Evolutionary conservation across 2,888 invertebrate genomes (phyloP).

Genomic region (Drosophila maculinotata): DNA sequence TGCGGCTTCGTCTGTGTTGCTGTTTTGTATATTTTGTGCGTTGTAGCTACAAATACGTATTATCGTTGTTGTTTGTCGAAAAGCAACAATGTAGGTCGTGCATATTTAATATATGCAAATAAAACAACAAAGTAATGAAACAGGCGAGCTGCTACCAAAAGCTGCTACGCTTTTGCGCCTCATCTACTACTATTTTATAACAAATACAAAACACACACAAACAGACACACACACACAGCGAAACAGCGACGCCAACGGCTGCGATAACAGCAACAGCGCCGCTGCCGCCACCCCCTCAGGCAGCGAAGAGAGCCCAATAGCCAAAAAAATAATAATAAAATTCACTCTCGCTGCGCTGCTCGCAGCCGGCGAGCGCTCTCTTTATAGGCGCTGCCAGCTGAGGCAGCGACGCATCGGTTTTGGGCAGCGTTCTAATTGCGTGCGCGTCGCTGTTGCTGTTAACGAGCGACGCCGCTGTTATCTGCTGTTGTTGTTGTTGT

Average conservation of each 20-base stretch:
- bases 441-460: conserved; percentile 61
- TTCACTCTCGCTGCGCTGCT: conserved; percentile 71
- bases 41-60: conserved; percentile 54
- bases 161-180: conserved; percentile 37
- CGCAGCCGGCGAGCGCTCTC: conserved; percentile 35
- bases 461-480: conserved; percentile 50
- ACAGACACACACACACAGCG: neutral
- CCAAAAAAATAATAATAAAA: conserved; percentile 37
- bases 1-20: conserved; percentile 48
- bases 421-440: conserved; percentile 69
- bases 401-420: conserved; percentile 7
- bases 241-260: conserved; percentile 42
- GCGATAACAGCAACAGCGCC: conserved; percentile 59
- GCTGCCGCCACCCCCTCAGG: conserved; percentile 58
- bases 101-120: conserved; percentile 79
- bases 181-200: conserved; percentile 61
- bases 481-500: conserved; percentile 56
- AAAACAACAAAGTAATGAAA: conserved; percentile 49
- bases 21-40: conserved; percentile 58
- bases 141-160: conserved; percentile 42
- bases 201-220: conserved; percentile 54
- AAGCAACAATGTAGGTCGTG: conserved; percentile 76
- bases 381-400: conserved; percentile 35
- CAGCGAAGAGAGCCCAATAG: conserved; percentile 44
- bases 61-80: conserved; percentile 55